A percentile compares a stretch with the other conserved stretches of the same genome.
These are phyloP conservation scores for Ormyrus nitidulus DNA, from an alignment of 2,888 invertebrate genomes.

Conservation along the genomic window DNA sequence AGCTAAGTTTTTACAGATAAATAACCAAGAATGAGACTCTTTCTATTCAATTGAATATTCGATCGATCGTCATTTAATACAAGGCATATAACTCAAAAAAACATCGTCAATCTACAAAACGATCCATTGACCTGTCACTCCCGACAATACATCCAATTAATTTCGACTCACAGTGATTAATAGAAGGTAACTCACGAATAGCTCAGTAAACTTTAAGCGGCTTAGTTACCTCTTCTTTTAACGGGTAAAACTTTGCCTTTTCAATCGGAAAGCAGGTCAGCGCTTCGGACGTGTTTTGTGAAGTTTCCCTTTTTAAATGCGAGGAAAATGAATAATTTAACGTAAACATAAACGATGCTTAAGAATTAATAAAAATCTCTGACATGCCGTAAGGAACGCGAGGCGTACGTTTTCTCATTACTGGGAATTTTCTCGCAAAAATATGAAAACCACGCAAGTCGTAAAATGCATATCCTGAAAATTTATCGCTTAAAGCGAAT, in stretches of 20 bases:
- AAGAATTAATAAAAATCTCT: too few relatives aligned
- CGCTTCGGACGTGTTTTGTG: not conserved
- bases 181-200: constrained; percentile 45
- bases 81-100: too few relatives aligned
- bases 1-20: too few relatives aligned
- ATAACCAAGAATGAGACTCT: too few relatives aligned
- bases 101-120: constrained; percentile 57
- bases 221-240: constrained; percentile 7
- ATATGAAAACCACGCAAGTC: not conserved
- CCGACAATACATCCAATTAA: constrained; percentile 67
- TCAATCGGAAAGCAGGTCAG: not conserved
- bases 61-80: too few relatives aligned
- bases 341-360: too few relatives aligned
- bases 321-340: too few relatives aligned
- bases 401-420: too few relatives aligned
- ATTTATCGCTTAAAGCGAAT: not conserved
- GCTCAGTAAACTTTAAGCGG: constrained; percentile 34
- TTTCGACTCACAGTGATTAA: constrained; percentile 65
- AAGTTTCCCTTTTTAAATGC: not conserved
- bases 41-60: too few relatives aligned
- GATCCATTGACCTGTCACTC: constrained; percentile 65
- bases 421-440: not conserved
- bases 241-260: not conserved
- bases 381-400: too few relatives aligned
- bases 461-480: not conserved